Evolutionary conservation across 92 coral and sea anemone genomes (phyloP), one percentile per base, ranked within the genome.

Genomic region (Diadumene lineata): DNA sequence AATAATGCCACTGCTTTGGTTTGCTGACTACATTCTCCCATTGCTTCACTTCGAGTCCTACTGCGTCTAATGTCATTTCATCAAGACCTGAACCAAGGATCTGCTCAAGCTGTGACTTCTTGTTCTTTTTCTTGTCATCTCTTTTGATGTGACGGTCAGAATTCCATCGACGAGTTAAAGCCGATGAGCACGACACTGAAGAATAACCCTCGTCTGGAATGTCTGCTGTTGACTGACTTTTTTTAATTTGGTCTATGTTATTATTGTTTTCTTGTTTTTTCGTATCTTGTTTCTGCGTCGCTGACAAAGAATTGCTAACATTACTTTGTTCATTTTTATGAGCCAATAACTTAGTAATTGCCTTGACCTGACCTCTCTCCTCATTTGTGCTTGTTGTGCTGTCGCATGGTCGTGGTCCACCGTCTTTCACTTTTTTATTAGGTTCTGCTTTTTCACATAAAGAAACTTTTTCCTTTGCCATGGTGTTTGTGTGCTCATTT

Each of bases 1-100:
- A 92, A 68, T 92, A 96, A 50, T 92, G 96, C 99, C 99, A 96
- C 19, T 89, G 86, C 32, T 86, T 92, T 6, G 97, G 99, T 66
- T 84, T 83, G 48, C 79, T 84, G 6, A 92, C 85, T 84, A 96
- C 80, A 53, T 87, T 77, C 38, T 80, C 90, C 99, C 99, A 96
- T 77, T 96, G 99, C 1, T 77, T 77, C 64, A 87, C 78, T 73
- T 92, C 96, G 15, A 84, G 82, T 0, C 96, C 90, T 16, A 82
- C 76, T 0, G 88, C 88, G 57, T 91, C 97, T 18, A 91, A 44
- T 82, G 88, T 84, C 66, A 75, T 50, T 69, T 76, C 81, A 57
- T 81, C 74, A 56, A 83, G 63, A 26, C 76, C 73, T 15, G 80
- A 82, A 30, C 69, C 85, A 29, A 90, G 73, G 19, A 53, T 67